Evolutionary conservation across 2,888 invertebrate species (phyloP), one percentile per base, ranked within the genome.

Genomic region (Drosophila neotestacea): DNA sequence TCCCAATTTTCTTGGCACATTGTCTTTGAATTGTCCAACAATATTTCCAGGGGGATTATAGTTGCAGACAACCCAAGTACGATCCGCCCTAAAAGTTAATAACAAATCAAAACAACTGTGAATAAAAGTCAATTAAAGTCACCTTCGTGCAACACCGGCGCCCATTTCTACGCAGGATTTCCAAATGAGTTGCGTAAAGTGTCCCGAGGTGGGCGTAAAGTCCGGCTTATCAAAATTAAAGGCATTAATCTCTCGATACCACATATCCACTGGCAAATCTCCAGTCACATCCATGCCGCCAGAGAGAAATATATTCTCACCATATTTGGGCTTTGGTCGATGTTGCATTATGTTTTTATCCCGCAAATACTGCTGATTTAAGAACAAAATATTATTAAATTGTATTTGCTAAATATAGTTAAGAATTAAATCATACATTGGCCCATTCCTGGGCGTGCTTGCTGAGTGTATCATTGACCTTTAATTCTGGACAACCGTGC

Each of bases 21-120:
- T 96, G 30, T 94, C 94, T 13, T 94, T 93, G 88, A 96, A 97
- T 85, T 95, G 95, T 1, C 96, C 96, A 46, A 95, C 93, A 77
- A 96, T 95, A 92, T 98, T 98, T 2, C 98, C 98, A 0, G 98
- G 96, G 0, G 98, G 98, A 83, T 94, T 95, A 91, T 98, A 98
- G 92, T 97, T 96, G 38, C 96, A 97, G 0, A 98, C 98, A 0
- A 98, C 97, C 84, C 83, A 91, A 10, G 87, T 88, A 2, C 73
- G 91, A 95, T 96, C 76, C 95, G 94, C 90, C 95, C 95, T 32
- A 22, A 28, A 44, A 32, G 5, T 44, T 50, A 39, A 46, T 13
- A n/a, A 9, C 6, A n/a, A n/a, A n/a, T n/a, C n/a, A n/a, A n/a
- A n/a, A n/a, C n/a, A n/a, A n/a, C n/a, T n/a, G n/a, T n/a, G n/a